Conservation (phyloP, 2,888 invertebrate genomes). For the Drepana falcataria region DNA sequence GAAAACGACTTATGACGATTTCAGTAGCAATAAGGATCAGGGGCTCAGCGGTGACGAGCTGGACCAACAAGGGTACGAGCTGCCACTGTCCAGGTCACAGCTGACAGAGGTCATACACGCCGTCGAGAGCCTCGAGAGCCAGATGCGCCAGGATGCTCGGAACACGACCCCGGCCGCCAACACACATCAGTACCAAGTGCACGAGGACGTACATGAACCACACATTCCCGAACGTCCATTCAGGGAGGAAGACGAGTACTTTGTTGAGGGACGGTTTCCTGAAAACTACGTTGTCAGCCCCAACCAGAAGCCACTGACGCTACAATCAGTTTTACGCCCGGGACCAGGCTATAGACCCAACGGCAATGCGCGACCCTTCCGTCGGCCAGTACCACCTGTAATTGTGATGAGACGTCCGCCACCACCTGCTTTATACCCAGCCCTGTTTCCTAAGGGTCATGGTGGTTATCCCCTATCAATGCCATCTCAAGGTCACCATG, state of each 20-base stretch:
- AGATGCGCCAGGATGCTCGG: slow-evolving; percentile 48
- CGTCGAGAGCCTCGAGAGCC: slow-evolving; percentile 61
- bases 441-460: slow-evolving; percentile 42
- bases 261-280: slow-evolving; percentile 47
- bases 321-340: slow-evolving; percentile 67
- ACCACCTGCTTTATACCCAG: slow-evolving; percentile 31
- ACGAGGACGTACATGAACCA: slow-evolving; percentile 52
- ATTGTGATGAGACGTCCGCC: slow-evolving; percentile 63
- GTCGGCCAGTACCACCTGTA: slow-evolving; percentile 66
- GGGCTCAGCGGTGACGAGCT: slow-evolving; percentile 50
- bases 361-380: slow-evolving; percentile 51
- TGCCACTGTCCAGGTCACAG: slow-evolving; percentile 63
- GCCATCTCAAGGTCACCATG: slow-evolving; percentile 46
- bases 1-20: slow-evolving; percentile 72
- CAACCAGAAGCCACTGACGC: slow-evolving; percentile 61
- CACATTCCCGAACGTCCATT: slow-evolving; percentile 54
- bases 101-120: slow-evolving; percentile 66
- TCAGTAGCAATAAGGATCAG: slow-evolving; percentile 62
- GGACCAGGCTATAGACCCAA: slow-evolving; percentile 37
- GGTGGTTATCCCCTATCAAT: slow-evolving; percentile 54
- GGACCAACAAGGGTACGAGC: slow-evolving; percentile 61
- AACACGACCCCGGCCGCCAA: slow-evolving; percentile 14
- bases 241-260: slow-evolving; percentile 58
- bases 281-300: slow-evolving; percentile 55
- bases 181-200: slow-evolving; percentile 52